These are phyloP conservation scores for Heliothis peltigera DNA, from an alignment of 2,888 invertebrate genomes.

Conservation along the genomic window DNA sequence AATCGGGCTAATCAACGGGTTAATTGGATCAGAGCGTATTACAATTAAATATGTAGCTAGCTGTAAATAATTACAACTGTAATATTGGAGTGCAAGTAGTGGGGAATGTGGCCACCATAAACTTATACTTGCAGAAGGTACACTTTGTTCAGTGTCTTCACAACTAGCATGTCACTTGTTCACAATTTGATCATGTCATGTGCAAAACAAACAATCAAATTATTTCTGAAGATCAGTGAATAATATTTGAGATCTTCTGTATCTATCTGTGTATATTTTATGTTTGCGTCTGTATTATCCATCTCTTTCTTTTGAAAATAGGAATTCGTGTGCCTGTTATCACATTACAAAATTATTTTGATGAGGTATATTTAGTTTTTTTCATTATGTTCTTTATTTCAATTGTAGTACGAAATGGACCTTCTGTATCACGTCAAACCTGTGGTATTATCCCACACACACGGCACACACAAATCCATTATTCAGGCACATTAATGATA, in stretches of 20 bases:
- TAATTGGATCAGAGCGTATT: conserved; percentile 56
- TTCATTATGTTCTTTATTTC: neutral
- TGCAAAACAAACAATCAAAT: neutral
- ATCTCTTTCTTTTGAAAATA: no score
- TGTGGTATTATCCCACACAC: conserved; percentile 5
- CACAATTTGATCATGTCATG: neutral
- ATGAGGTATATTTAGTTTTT: no score
- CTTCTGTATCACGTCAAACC: conserved; percentile 1
- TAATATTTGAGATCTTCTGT: no score
- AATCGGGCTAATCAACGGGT: conserved; percentile 56
- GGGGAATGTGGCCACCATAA: neutral
- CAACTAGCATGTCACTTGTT: neutral
- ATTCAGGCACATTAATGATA: conserved; percentile 53
- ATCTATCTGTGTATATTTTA: no score
- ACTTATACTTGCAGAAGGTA: conserved; percentile 18
- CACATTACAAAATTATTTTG: no score
- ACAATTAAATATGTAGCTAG: conserved; percentile 58
- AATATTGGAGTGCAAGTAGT: conserved; percentile 29
- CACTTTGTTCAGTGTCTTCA: neutral
- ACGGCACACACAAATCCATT: conserved; percentile 43
- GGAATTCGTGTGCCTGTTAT: no score
- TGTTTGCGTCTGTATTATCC: no score
- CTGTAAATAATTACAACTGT: conserved; percentile 48
- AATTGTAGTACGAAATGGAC: neutral
- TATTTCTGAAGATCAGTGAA: no score